Evolutionary conservation across 2,113 vertebrate species (phyloP), one percentile per base, ranked within the genome.

Genomic region (Sceloporus tristichus): DNA sequence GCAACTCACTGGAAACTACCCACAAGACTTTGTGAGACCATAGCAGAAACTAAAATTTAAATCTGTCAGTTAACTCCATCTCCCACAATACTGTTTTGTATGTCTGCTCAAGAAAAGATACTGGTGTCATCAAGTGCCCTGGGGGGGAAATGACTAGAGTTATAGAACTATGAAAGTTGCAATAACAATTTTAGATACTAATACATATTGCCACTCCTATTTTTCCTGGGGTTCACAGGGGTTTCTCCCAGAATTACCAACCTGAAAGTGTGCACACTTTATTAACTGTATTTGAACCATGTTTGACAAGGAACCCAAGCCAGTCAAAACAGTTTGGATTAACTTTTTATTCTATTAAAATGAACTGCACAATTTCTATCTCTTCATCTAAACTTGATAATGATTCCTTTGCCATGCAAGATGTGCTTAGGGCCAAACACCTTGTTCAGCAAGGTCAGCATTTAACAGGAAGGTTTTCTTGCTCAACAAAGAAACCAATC

Each of bases 361-460:
- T 62, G 14, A 62, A 9, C 42, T 66, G 53, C 66, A 73, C 73
- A 40, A 80, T 53, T 80, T 42, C 66, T 62, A 14, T 62, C 59
- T 18, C 2, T 18, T 18, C 59, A 62, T 62, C 59, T 62, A 48
- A 48, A 48, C 48, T 6, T 59, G 18, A 4, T 18, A 70, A 27
- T 70, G 2, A 27, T 9, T 5, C 23, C 2, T 27, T 70, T 23
- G 68, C 68, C 27, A 29, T 62, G 59, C 11, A 29, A 29, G 68
- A 71, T 29, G 25, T 71, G 9, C 21, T 65, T 40, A 56, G 48
- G 34, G 16, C 66, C 78, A 81, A 80, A 62, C 9, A 40, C 48
- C 68, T n/a, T 79, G 34, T 27, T 81, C 68, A 87, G 79, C 86
- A 87, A 87, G 34, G 56, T 82, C 79, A 82, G 38, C 18, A 34